Base-by-base conservation (phyloP, 2,797 vertebrate genomes). In the Anguilla megastoma region DNA sequence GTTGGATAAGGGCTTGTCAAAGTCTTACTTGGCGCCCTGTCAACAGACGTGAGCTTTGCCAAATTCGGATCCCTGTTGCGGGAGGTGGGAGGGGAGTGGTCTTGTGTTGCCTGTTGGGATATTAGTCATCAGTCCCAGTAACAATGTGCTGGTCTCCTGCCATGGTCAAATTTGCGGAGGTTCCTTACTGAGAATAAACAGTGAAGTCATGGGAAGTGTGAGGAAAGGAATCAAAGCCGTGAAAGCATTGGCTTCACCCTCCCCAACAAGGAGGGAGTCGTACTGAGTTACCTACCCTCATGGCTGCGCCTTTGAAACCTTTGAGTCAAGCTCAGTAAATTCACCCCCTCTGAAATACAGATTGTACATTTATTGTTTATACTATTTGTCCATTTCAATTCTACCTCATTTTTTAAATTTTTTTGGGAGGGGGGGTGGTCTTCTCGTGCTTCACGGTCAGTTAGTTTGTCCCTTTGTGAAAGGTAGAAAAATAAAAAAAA, bases 321-420 rank as follows among this genome's bases (percentile, higher is more conserved):
- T 21, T 45, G 69, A 63, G 8, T 63, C 10, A n/a, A 9, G 16
- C 54, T 60, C 33, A 41, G 33, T n/a, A 56, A 21, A 71, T 45
- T 88, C 16, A 85, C 54, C 66, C 56, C 76, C 50, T 58, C 83
- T 45, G 21, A 93, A 95, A 92, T 94, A 93, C 93, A 16, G 41
- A 90, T 56, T 92, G 90, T 87, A 16, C 87, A 90, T 90, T 91
- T 92, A 92, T 92, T 93, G 58, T 91, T 79, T 85, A 8, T 94
- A 88, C 91, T 76, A 0, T 89, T 92, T 90, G 92, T 91, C 91
- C 93, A 91, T 92, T 91, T 94, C 91, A 91, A 50, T 96, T 96
- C 97, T 97, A 97, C 97, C 97, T 97, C 97, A 97, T 94, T 92
- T 85, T 86, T 92, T 36, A 24, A 88, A 89, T 88, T 89, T 90